Evolutionary conservation across 1,140 invertebrate genomes (phyloP).

Genomic region (Zaprionus ghesquierei): DNA sequence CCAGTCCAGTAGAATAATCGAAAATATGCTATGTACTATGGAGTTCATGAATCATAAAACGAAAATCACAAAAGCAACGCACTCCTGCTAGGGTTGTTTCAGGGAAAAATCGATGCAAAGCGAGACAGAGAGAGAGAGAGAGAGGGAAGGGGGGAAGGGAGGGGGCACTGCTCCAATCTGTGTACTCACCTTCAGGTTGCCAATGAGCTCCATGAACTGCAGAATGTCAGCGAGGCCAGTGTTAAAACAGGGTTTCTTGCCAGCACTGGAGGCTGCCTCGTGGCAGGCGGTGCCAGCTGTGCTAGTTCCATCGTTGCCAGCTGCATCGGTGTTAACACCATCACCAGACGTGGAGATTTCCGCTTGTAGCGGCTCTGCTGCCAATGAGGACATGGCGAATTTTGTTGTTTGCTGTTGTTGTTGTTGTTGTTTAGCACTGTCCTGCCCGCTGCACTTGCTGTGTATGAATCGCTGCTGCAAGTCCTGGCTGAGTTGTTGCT

Average conservation of each 20-base stretch:
- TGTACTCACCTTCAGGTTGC: constrained; percentile 74
- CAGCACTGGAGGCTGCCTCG: constrained; percentile 48
- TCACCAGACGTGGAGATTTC: constrained; percentile 41
- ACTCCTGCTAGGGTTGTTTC: constrained; percentile 14
- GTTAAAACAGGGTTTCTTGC: constrained; percentile 75
- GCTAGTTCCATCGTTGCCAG: constrained; percentile 6
- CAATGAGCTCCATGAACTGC: constrained; percentile 81
- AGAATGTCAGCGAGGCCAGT: constrained; percentile 72
- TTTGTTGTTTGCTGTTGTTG: constrained; percentile 60
- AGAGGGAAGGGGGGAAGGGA: background rate
- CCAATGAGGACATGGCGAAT: constrained; percentile 78
- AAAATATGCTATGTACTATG: background rate
- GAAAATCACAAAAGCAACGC: constrained; percentile 23
- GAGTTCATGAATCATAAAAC: constrained; percentile 13
- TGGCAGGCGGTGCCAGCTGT: constrained; percentile 50
- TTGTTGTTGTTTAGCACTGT: constrained; percentile 52
- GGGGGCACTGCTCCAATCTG: constrained; percentile 21
- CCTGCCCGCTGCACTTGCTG: constrained; percentile 38
- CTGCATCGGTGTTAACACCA: background rate
- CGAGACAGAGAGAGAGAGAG: background rate
- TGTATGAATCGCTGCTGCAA: constrained; percentile 58
- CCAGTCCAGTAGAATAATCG: background rate
- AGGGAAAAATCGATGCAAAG: constrained; percentile 67
- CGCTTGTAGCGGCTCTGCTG: constrained; percentile 69
- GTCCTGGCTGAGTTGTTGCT: constrained; percentile 54